A percentile compares a stretch with the other conserved stretches of the same genome.
These are phyloP conservation scores for Diaphora mendica DNA, from an alignment of 2,888 invertebrate genomes.

Conservation along the genomic window DNA sequence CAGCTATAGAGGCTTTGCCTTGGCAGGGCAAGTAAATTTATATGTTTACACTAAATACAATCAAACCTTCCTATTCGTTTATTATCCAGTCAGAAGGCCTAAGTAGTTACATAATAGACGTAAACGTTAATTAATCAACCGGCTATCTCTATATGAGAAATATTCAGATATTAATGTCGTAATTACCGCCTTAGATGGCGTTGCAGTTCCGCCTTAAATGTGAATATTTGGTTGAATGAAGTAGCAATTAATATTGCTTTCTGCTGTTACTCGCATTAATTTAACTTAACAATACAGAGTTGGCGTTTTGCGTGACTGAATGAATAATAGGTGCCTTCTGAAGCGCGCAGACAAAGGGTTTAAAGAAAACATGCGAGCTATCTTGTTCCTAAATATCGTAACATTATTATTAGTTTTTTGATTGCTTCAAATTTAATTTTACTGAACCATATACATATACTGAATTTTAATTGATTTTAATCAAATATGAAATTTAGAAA, in stretches of 20 bases:
- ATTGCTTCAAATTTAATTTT: too few relatives aligned
- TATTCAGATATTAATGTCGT: constrained; percentile 62
- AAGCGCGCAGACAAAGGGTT: not conserved
- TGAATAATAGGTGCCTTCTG: constrained; percentile 38
- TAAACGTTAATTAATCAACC: constrained; percentile 47
- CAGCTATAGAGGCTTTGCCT: too few relatives aligned
- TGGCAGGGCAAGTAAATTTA: too few relatives aligned
- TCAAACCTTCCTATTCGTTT: not conserved
- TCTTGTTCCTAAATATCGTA: not conserved
- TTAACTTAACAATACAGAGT: constrained; percentile 76
- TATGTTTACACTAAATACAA: too few relatives aligned
- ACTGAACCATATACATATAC: too few relatives aligned
- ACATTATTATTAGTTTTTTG: not conserved
- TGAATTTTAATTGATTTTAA: too few relatives aligned
- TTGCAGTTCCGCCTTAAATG: constrained; percentile 52
- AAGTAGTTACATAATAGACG: not conserved
- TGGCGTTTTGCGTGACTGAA: constrained; percentile 69
- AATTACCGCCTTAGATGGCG: constrained; percentile 55
- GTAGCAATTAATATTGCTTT: constrained; percentile 73
- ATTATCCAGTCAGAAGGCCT: not conserved
- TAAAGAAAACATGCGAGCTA: not conserved
- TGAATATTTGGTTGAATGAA: constrained; percentile 67
- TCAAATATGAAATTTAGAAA: too few relatives aligned
- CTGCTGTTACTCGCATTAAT: constrained; percentile 74
- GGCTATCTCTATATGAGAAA: constrained; percentile 49